These are phyloP conservation scores for Hydropotes inermis DNA, from an alignment of 2,113 vertebrate genomes.

Conservation along the genomic window DNA sequence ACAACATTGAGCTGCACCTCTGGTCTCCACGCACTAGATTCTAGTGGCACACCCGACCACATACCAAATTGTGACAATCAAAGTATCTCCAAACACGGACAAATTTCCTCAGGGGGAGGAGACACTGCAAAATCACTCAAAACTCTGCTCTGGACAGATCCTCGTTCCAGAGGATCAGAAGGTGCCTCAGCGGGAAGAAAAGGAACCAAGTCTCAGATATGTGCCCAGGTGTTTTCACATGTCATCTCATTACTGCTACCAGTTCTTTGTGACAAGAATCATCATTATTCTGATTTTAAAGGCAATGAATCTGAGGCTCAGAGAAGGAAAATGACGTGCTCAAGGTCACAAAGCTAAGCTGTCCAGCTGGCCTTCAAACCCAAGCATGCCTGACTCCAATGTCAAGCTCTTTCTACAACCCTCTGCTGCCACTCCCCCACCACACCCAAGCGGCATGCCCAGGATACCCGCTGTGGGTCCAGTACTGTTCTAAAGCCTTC, in stretches of 20 bases:
- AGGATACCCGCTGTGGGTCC: background rate
- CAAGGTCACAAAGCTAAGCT: conserved; percentile 2
- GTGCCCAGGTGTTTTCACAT: background rate
- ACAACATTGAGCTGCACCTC: background rate
- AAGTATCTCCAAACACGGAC: background rate
- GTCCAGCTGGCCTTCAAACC: background rate
- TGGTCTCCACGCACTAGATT: background rate
- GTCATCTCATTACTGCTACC: background rate
- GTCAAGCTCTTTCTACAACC: background rate
- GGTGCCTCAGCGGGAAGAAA: background rate
- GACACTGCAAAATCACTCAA: background rate
- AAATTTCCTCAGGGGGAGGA: background rate
- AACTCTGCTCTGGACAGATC: background rate
- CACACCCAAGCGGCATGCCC: background rate
- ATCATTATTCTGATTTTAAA: conserved; percentile 2
- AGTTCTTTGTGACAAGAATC: background rate
- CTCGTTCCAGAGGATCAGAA: background rate
- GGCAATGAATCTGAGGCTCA: background rate
- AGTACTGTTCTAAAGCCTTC: background rate
- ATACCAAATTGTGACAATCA: background rate
- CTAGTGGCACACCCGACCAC: background rate
- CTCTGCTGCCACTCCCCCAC: background rate
- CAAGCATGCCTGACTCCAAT: background rate
- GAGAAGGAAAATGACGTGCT: background rate
- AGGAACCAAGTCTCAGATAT: background rate